Base-by-base conservation (phyloP, 1,140 invertebrate genomes). In the Chironomus tepperi region DNA sequence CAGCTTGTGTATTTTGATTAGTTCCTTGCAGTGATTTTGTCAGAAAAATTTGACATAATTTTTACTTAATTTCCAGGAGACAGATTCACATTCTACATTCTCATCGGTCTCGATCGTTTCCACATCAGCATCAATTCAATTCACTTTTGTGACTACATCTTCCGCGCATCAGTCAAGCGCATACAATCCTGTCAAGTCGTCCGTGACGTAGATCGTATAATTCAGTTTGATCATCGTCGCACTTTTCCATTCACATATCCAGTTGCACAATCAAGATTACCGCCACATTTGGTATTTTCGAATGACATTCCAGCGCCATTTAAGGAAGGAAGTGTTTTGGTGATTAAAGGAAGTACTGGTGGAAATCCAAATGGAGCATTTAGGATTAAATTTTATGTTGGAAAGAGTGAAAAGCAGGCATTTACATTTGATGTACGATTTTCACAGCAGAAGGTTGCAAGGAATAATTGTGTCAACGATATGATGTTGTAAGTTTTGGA, bases 61-160 rank as follows among this genome's bases (percentile, higher is more conserved):
- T 65, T 65, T 8, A 18, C n/a, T n/a, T 7, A 65, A n/a, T 65
- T 65, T 65, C n/a, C 16, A 70, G 65, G 65, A 21, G 65, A 70
- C 6, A 70, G 10, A 21, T 70, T 70, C 18, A 7, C 18, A 16
- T 70, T 70, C 19, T 70, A 70, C 65, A 70, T 70, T 10, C 65
- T 70, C 10, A 70, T 70, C 10, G 65, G 65, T 18, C 65, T 70
- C 7, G 65, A 70, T 70, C 65, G 65, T 19, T 70, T 70, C 18
- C 65, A 70, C 10, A 70, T 70, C 65, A 70, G 65, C 65, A 70
- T 70, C n/a, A 70, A 70, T 19, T 19, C 16, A 19, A 16, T 70
- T 70, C 65, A 70, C 65, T 70, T 70, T 70, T 70, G 65, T 19
- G 65, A 70, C 10, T 70, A 70, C 65, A 70, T 70, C 18, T 70